These are phyloP conservation scores for Agrotis segetum DNA, from an alignment of 2,888 invertebrate genomes.

Conservation along the genomic window DNA sequence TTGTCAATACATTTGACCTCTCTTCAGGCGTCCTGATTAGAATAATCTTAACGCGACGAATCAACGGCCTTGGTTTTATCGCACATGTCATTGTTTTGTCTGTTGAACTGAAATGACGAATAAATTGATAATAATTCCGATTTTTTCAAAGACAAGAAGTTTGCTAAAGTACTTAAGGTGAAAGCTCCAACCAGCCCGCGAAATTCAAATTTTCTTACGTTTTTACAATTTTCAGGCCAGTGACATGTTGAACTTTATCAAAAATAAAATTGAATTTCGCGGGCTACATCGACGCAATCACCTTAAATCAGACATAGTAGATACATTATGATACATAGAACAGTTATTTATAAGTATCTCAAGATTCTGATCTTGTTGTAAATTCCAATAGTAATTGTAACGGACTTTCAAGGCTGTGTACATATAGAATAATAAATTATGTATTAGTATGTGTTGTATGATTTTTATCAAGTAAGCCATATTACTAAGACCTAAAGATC, in stretches of 20 bases:
- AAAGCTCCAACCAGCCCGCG: too few relatives aligned
- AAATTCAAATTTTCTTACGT: too few relatives aligned
- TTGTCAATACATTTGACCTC: slow-evolving; percentile 69
- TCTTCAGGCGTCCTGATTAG: slow-evolving; percentile 69
- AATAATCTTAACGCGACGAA: slow-evolving; percentile 66
- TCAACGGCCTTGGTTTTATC: slow-evolving; percentile 64
- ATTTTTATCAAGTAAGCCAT: slow-evolving; percentile 7
- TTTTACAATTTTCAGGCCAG: too few relatives aligned
- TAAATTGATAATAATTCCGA: slow-evolving; percentile 22
- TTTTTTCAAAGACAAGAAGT: neutral
- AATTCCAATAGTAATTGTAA: slow-evolving; percentile 50
- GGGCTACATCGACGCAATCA: too few relatives aligned
- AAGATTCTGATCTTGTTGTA: slow-evolving; percentile 23
- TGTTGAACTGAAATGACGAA: slow-evolving; percentile 28
- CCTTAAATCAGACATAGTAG: neutral
- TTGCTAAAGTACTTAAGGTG: neutral
- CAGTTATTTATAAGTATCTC: slow-evolving; percentile 23
- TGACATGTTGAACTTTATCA: too few relatives aligned
- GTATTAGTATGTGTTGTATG: slow-evolving; percentile 6
- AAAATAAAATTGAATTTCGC: too few relatives aligned
- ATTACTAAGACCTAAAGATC: slow-evolving; percentile 7
- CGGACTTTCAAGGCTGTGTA: slow-evolving; percentile 41
- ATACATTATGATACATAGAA: neutral
- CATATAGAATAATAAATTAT: slow-evolving; percentile 21
- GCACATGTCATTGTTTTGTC: slow-evolving; percentile 42